Base-by-base conservation (phyloP, 2,113 vertebrate genomes). In the Ancistrus triradiatus region DNA sequence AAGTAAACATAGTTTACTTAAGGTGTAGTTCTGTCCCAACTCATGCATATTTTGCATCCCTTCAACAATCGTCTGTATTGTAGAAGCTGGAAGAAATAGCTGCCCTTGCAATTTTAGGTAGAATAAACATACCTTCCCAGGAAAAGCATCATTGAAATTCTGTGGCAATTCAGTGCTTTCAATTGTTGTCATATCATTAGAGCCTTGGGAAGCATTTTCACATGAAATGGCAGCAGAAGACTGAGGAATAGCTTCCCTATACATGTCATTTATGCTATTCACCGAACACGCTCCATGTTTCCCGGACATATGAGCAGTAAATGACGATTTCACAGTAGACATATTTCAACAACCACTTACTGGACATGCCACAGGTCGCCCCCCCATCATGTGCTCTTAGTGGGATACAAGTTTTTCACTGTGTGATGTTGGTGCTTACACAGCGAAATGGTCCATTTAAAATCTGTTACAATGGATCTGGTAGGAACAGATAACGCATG, bases 1-100 rank as follows among this genome's bases (percentile, higher is more conserved):
- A 33, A 71, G 50, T 40, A 11, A 65, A 43, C 2, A 13, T 17
- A 74, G n/a, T 68, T 73, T 76, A 53, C 46, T 70, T 22, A 63
- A 59, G 53, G 59, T 76, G 46, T 61, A 73, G 35, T 72, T 57
- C 6, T 57, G 66, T 50, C 59, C 74, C 13, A 79, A 63, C 6
- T 73, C 72, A 59, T 77, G 74, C 24, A 77, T 47, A 69, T 68
- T 75, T 56, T 69, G 57, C 48, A 75, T 72, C 40, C n/a, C n/a
- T n/a, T n/a, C n/a, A n/a, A n/a, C n/a, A n/a, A n/a, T n/a, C n/a
- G n/a, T n/a, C n/a, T n/a, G n/a, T n/a, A n/a, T n/a, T n/a, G n/a
- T n/a, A n/a, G n/a, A n/a, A n/a, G n/a, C n/a, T n/a, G n/a, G n/a
- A n/a, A n/a, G n/a, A n/a, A n/a, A n/a, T n/a, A n/a, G n/a, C n/a